Evolutionary conservation across 1,140 invertebrate species (phyloP).

Genomic region (Akabosia matsudoensis): DNA sequence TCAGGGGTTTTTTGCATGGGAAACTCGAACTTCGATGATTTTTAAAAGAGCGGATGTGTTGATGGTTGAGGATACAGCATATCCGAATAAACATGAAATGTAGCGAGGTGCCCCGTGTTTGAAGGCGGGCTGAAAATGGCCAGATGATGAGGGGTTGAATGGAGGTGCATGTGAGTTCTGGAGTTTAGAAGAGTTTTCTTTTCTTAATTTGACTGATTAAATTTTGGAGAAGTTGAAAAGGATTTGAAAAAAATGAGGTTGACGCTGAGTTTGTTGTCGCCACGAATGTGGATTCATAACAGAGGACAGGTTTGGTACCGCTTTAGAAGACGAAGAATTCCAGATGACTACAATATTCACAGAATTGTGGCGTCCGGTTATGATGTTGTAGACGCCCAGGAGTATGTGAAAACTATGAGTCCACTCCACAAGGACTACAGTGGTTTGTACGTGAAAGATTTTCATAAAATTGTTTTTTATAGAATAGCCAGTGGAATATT

Average conservation of each 20-base stretch:
- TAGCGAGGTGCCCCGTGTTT: too few relatives aligned
- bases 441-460: constrained; percentile 34
- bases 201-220: too few relatives aligned
- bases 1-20: too few relatives aligned
- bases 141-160: too few relatives aligned
- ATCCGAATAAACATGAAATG: too few relatives aligned
- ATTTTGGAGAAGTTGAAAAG: neutral
- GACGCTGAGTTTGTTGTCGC: constrained; percentile 22
- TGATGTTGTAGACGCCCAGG: constrained; percentile 40
- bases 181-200: too few relatives aligned
- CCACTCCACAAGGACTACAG: constrained; percentile 30
- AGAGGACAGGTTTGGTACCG: constrained; percentile 33
- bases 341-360: neutral
- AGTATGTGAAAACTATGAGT: constrained; percentile 33
- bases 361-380: constrained; percentile 27
- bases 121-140: too few relatives aligned
- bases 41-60: too few relatives aligned
- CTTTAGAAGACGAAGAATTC: constrained; percentile 18
- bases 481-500: neutral
- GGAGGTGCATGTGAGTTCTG: too few relatives aligned
- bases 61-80: too few relatives aligned
- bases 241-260: constrained; percentile 34
- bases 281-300: constrained; percentile 28
- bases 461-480: neutral
- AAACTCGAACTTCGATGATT: too few relatives aligned